These are phyloP conservation scores for Trinectes maculatus DNA, from an alignment of 2,113 vertebrate species.

Conservation along the genomic window DNA sequence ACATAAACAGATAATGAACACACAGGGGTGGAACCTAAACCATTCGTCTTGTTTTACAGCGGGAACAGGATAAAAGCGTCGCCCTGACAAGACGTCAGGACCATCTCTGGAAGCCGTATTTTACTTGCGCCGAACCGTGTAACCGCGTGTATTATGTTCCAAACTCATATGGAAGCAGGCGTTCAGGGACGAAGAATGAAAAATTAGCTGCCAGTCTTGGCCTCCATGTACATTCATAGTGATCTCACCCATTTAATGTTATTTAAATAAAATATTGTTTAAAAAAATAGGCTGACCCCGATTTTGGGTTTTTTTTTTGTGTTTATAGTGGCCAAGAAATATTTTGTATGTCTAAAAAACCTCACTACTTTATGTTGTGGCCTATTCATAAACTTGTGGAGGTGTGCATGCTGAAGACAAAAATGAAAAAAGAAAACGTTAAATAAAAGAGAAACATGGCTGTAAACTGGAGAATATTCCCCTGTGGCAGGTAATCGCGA, in stretches of 20 bases:
- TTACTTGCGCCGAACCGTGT: conserved; percentile 27
- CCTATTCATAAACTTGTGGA: conserved; percentile 4
- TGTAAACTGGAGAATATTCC: conserved; percentile 55
- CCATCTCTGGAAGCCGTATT: conserved; percentile 15
- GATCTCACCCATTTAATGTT: conserved; percentile 17
- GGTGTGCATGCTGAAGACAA: not conserved
- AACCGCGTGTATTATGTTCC: conserved; percentile 45
- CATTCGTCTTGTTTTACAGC: conserved; percentile 2
- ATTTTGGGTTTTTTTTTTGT: not conserved
- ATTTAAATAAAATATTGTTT: conserved; percentile 17
- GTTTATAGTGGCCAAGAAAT: conserved; percentile 3
- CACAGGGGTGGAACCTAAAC: conserved; percentile 20
- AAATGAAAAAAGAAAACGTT: conserved; percentile 26
- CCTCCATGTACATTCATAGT: conserved; percentile 12
- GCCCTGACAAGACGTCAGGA: conserved; percentile 22
- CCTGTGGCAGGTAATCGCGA: conserved; percentile 57
- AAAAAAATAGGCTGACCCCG: not conserved
- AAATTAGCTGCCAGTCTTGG: conserved; percentile 48
- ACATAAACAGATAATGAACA: conserved; percentile 12
- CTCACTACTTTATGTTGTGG: not conserved
- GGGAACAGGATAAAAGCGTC: conserved; percentile 20
- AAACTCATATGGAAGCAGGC: conserved; percentile 37
- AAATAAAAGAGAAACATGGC: conserved; percentile 44
- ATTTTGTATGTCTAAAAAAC: conserved; percentile 30
- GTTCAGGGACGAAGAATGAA: conserved; percentile 27